Conservation (phyloP, 2,113 vertebrate species). For the Myanophis thanlyinensis region DNA sequence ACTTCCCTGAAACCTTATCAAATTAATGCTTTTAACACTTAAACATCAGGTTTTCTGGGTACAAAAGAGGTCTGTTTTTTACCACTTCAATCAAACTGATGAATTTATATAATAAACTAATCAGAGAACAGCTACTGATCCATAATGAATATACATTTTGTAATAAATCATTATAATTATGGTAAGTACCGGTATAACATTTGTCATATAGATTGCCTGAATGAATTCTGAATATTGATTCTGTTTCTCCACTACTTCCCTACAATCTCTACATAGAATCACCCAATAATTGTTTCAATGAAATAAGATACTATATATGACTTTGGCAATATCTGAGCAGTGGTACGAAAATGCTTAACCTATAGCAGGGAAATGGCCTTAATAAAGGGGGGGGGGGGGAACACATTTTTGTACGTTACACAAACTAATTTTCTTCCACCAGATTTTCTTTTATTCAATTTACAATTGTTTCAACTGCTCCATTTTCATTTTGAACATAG, state of each 20-base stretch:
- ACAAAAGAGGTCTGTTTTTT: not conserved
- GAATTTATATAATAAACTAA: not conserved
- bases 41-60: not conserved
- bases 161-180: not conserved
- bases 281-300: not conserved
- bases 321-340: not conserved
- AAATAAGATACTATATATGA: not conserved
- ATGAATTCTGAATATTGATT: not conserved
- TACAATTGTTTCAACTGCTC: not conserved
- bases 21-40: not conserved
- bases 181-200: not conserved
- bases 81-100: not conserved
- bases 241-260: not conserved
- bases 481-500: not conserved
- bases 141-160: not conserved
- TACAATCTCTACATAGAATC: not conserved
- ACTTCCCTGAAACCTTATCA: not conserved
- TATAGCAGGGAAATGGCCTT: not conserved
- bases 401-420: not conserved
- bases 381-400: not conserved
- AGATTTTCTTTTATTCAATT: not conserved
- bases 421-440: not conserved
- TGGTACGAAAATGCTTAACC: not conserved
- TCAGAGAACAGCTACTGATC: not conserved
- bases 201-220: not conserved